Conservation (phyloP, 2,113 vertebrate species). For the Hemiprocne comata region DNA sequence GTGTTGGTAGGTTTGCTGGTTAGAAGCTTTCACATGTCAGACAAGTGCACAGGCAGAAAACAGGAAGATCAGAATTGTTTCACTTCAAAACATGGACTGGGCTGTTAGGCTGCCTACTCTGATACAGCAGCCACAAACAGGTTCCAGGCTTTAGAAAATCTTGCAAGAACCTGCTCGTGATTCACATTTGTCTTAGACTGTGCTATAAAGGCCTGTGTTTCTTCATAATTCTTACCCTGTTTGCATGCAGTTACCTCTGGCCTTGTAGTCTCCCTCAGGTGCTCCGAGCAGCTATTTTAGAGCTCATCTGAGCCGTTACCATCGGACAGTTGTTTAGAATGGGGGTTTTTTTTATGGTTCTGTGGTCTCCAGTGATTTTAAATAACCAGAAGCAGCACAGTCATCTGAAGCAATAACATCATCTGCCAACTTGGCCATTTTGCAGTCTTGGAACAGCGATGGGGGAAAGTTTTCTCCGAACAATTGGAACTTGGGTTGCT, state of each 20-base stretch:
- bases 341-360: background rate
- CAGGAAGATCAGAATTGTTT: background rate
- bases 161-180: background rate
- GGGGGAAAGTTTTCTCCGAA: fast-evolving
- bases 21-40: fast-evolving
- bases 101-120: background rate
- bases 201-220: no score
- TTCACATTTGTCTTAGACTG: background rate
- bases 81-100: fast-evolving
- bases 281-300: fast-evolving
- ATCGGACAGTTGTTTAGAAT: fast-evolving
- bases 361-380: background rate
- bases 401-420: background rate
- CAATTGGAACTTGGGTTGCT: background rate
- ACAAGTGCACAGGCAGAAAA: background rate
- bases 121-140: background rate
- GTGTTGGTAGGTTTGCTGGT: fast-evolving
- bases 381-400: background rate
- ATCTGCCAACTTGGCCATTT: background rate
- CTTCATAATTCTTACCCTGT: background rate
- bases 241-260: background rate
- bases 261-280: background rate
- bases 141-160: background rate
- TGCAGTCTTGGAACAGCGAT: fast-evolving
- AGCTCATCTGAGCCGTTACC: background rate